These are phyloP conservation scores for Arizona elegans DNA, from an alignment of 2,113 vertebrate species.

Conservation along the genomic window DNA sequence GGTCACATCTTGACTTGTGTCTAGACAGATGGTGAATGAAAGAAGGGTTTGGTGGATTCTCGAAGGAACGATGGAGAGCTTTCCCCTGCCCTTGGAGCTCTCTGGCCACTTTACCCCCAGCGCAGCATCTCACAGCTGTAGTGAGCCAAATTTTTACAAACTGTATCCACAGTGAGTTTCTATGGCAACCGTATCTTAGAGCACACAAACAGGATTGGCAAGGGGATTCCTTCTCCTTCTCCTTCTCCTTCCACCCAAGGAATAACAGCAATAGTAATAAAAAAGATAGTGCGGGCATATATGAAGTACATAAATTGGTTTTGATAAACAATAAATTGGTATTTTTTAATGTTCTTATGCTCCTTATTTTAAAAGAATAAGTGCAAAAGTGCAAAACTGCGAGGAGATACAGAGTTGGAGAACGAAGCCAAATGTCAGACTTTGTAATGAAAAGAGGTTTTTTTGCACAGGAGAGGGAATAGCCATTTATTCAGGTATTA, in stretches of 20 bases:
- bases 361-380: background rate
- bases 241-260: constrained; percentile 55
- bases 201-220: constrained; percentile 69
- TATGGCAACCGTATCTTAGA: constrained; percentile 77
- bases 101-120: constrained; percentile 51
- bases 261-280: constrained; percentile 57
- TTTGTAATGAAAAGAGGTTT: background rate
- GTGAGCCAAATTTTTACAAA: constrained; percentile 74
- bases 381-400: background rate
- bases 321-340: constrained; percentile 21
- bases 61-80: constrained; percentile 69
- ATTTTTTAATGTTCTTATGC: constrained; percentile 15
- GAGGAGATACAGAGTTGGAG: background rate
- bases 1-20: constrained; percentile 55
- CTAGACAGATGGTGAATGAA: constrained; percentile 68
- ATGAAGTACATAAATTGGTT: constrained; percentile 13
- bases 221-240: constrained; percentile 44
- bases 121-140: constrained; percentile 48
- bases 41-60: constrained; percentile 62
- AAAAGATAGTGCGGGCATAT: constrained; percentile 46
- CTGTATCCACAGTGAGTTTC: constrained; percentile 72
- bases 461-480: background rate
- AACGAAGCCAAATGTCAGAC: background rate
- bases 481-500: background rate
- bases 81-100: constrained; percentile 60